Evolutionary conservation across 2,113 vertebrate species (phyloP).

Genomic region (Canis aureus): DNA sequence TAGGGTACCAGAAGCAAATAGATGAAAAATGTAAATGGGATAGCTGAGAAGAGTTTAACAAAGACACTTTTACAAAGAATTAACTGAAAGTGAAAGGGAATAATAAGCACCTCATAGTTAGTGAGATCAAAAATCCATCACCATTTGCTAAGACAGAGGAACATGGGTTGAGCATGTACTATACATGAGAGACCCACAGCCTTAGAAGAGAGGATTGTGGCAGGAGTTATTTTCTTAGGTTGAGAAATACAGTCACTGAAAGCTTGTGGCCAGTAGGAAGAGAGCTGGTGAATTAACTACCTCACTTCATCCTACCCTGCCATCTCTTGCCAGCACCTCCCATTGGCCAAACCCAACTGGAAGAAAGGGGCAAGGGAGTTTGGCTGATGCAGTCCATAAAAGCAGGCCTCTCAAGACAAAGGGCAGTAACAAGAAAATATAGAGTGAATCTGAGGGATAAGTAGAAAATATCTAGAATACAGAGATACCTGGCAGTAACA

Average conservation of each 20-base stretch:
- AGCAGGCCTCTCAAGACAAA: background rate
- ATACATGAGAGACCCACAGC: background rate
- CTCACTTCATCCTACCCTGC: background rate
- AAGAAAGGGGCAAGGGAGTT: background rate
- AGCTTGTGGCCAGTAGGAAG: background rate
- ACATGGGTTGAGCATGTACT: fast-evolving
- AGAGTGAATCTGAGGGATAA: background rate
- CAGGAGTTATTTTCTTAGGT: background rate
- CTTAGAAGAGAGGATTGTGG: fast-evolving
- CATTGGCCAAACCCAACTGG: background rate
- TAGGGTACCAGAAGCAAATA: background rate
- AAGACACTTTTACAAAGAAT: background rate
- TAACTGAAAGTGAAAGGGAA: background rate
- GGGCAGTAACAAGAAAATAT: background rate
- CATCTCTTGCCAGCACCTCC: background rate
- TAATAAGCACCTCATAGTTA: background rate
- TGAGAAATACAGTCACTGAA: background rate
- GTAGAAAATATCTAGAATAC: background rate
- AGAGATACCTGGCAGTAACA: background rate
- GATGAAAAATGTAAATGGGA: background rate
- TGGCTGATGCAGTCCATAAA: background rate
- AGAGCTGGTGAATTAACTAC: background rate
- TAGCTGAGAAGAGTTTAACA: background rate
- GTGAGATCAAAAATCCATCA: background rate
- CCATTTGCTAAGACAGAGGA: background rate